A percentile compares a stretch with the other conserved stretches of the same genome.
Conservation (phyloP, 2,888 invertebrate genomes). For the Petrolisthes cinctipes region DNA sequence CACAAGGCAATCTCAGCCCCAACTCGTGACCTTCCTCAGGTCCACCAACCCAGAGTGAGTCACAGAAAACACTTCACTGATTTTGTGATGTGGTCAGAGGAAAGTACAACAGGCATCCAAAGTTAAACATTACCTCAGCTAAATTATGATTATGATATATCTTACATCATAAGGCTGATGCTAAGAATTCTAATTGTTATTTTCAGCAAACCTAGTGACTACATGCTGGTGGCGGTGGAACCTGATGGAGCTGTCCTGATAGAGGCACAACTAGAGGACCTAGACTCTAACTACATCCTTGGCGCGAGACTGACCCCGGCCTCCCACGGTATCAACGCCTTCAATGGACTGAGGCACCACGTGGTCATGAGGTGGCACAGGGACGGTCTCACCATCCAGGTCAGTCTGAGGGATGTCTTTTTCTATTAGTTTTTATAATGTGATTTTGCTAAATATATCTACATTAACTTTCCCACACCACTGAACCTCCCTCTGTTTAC, state of each 20-base stretch:
- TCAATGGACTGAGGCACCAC: constrained; percentile 32
- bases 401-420: neutral
- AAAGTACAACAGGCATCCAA: too few relatives aligned
- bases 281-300: neutral
- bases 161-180: too few relatives aligned
- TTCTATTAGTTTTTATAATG: neutral
- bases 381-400: constrained; percentile 5
- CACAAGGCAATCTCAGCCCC: neutral
- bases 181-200: neutral
- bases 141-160: too few relatives aligned
- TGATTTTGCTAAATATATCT: neutral
- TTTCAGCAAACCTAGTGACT: constrained; percentile 27
- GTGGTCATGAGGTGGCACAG: constrained; percentile 27
- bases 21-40: constrained; percentile 37
- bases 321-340: constrained; percentile 10
- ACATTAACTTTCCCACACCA: neutral
- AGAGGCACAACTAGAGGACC: constrained; percentile 26
- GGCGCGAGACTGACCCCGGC: neutral
- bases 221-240: constrained; percentile 32
- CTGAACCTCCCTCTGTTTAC: neutral
- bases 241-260: constrained; percentile 26
- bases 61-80: too few relatives aligned
- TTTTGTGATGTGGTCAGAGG: too few relatives aligned
- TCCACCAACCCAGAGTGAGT: constrained; percentile 38
- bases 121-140: too few relatives aligned